Base-by-base conservation (phyloP, 92 coral and sea anemone genomes). In the Porites cylindrica region DNA sequence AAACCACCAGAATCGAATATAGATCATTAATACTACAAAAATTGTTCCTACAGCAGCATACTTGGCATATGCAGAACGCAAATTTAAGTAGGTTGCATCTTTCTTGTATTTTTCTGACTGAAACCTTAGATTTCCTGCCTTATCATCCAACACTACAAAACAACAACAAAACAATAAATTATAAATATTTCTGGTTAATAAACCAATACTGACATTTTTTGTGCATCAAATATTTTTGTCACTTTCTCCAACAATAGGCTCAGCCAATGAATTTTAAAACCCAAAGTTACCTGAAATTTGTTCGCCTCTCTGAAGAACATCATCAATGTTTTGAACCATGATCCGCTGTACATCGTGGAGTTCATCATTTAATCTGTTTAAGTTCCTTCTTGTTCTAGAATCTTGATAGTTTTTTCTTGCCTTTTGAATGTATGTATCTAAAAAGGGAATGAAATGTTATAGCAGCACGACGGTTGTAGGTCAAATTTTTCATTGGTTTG, bases 291-390 rank as follows among this genome's bases (percentile, higher is more conserved):
- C 99, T 91, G 99, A 95, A 77, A 97, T 68, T 82, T 96, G 93
- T 72, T 97, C 99, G 53, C 99, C 99, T 89, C 99, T 90, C 82
- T 97, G 99, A 79, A 97, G 91, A 51, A 97, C 99, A 52, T 97
- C 99, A 60, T 97, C 99, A 83, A 97, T 97, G 85, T 97, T 97
- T 79, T 97, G 99, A 60, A 97, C 99, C 99, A 97, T 97, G 68
- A 97, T 96, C 89, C 99, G 88, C 75, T 97, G 98, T 58, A 97
- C 99, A 81, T 97, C 99, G 26, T 96, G 98, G 67, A 97, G 94
- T 82, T 97, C 99, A 72, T 97, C 99, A 84, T 97, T 97, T 68
- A 97, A 82, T 82, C 99, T 90, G 93, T 95, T 97, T 75, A 97
- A 81, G 51, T 89, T 95, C 84, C 99, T 86, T 82, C 99, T 92